Conservation (phyloP, 2,888 invertebrate genomes). For the Andrena dorsata region DNA sequence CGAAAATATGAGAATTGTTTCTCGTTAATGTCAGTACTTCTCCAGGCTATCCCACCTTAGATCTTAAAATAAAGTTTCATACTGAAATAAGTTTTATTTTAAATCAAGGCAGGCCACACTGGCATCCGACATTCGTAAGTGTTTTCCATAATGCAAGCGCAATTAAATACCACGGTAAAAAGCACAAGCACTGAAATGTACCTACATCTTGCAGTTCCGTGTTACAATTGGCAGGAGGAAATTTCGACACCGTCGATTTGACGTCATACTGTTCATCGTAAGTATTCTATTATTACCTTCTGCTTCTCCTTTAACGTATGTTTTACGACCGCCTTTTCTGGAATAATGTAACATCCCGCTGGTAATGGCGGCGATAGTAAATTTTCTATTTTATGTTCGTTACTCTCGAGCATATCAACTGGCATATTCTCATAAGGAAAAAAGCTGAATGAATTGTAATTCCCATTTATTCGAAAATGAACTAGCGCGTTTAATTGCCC, state of each 20-base stretch:
- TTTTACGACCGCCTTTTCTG: neutral
- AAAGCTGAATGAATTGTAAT: neutral
- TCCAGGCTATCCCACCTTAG: neutral
- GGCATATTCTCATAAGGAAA: neutral
- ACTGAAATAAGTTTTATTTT: neutral
- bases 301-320: neutral
- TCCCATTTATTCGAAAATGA: neutral
- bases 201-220: neutral
- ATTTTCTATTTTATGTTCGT: neutral
- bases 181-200: neutral
- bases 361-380: neutral
- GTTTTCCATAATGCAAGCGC: neutral
- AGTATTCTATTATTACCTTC: conserved; percentile 14
- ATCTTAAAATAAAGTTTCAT: neutral
- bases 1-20: neutral
- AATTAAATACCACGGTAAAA: conserved; percentile 4
- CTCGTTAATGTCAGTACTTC: conserved; percentile 6
- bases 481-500: no score
- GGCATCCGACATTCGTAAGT: neutral
- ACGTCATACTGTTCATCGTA: conserved; percentile 33
- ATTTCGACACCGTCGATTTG: conserved; percentile 29
- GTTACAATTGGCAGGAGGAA: neutral
- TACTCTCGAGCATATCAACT: neutral
- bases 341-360: conserved; percentile 1
- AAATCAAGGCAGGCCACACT: neutral